Percentiles rank a stretch among this genome's conserved stretches.
phyloP scores from a whole-genome alignment of 2,888 invertebrate genomes.

The Watsonalla cultraria region DNA sequence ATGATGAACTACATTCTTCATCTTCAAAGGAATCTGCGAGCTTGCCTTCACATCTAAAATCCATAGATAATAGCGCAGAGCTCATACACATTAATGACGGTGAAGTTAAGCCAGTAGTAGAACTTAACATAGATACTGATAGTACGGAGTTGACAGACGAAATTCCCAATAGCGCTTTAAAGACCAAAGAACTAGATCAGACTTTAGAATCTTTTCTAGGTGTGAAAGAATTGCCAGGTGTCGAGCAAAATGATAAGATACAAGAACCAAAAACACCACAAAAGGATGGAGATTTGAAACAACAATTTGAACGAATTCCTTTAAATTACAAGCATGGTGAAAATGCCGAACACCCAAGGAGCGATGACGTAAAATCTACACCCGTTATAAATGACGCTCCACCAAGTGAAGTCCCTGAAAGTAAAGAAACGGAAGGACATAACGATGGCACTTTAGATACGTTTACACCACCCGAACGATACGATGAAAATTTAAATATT shows the following conservation, averaged over 20 bases:
- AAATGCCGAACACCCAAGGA: slow-evolving; percentile 24
- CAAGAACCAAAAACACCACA: slow-evolving; percentile 15
- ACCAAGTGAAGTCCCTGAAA: background rate
- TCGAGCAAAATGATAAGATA: slow-evolving; percentile 31
- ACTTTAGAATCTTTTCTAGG: slow-evolving; percentile 41
- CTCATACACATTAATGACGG: slow-evolving; percentile 50
- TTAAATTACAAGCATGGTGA: slow-evolving; percentile 59
- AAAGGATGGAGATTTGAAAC: slow-evolving; percentile 48
- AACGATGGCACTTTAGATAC: slow-evolving; percentile 44
- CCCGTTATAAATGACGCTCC: slow-evolving; percentile 11
- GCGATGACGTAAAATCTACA: slow-evolving; percentile 12
- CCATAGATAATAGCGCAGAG: slow-evolving; percentile 25
- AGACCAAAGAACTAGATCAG: slow-evolving; percentile 24
- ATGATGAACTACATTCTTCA: slow-evolving; percentile 15
- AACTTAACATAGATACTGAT: slow-evolving; percentile 48
- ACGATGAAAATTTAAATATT: slow-evolving; percentile 59
- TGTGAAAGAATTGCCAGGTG: slow-evolving; percentile 22
- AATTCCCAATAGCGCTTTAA: slow-evolving; percentile 23
- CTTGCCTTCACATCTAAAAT: slow-evolving; percentile 17
- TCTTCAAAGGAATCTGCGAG: slow-evolving; percentile 18
- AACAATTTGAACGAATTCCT: slow-evolving; percentile 71
- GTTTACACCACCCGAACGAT: slow-evolving; percentile 40
- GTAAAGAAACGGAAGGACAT: slow-evolving; percentile 19
- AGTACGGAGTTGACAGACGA: slow-evolving; percentile 37
- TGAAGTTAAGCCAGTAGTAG: slow-evolving; percentile 65